These are phyloP conservation scores for Drosophila bunnanda DNA, from an alignment of 2,888 invertebrate genomes.

Conservation along the genomic window DNA sequence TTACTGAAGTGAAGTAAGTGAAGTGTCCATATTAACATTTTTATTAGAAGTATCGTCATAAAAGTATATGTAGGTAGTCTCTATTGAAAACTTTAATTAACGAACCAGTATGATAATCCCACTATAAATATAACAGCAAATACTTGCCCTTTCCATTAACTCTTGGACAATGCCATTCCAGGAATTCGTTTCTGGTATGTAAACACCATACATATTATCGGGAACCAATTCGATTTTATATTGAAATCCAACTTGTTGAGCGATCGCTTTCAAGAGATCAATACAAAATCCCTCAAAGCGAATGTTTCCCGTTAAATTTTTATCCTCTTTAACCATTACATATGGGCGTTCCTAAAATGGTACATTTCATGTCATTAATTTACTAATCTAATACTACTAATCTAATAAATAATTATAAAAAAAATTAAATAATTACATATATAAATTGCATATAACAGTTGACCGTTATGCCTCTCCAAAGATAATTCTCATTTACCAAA, in stretches of 20 bases:
- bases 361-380: too few relatives aligned
- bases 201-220: conserved; percentile 95
- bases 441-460: too few relatives aligned
- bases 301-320: conserved; percentile 94
- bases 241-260: conserved; percentile 93
- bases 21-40: too few relatives aligned
- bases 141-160: conserved; percentile 92
- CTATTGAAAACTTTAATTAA: neutral
- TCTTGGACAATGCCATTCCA: conserved; percentile 96
- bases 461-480: too few relatives aligned
- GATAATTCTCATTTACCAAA: too few relatives aligned
- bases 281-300: conserved; percentile 96
- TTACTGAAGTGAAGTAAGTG: too few relatives aligned
- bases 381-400: neutral
- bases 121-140: neutral
- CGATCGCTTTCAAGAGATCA: conserved; percentile 93
- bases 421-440: neutral
- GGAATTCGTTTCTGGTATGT: conserved; percentile 93
- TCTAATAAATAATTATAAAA: conserved; percentile 58
- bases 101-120: neutral
- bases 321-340: conserved; percentile 94
- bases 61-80: neutral
- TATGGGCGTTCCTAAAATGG: conserved; percentile 92
- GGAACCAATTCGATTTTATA: conserved; percentile 93
- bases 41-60: too few relatives aligned